A percentile compares a stretch with the other conserved stretches of the same genome.
These are phyloP conservation scores for Elymnias hypermnestra DNA, from an alignment of 1,140 invertebrate species.

Conservation along the genomic window DNA sequence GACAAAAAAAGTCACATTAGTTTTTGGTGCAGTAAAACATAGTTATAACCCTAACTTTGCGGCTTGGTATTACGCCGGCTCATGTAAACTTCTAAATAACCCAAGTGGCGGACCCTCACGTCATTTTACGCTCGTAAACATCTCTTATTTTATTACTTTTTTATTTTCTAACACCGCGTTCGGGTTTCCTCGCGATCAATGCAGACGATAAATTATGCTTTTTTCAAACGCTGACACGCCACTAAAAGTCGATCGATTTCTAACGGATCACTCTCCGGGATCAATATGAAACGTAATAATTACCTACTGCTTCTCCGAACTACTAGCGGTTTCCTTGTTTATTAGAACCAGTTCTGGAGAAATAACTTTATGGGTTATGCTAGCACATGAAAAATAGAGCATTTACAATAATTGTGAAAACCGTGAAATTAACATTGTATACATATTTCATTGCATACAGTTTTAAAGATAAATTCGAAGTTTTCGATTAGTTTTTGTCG, in stretches of 20 bases:
- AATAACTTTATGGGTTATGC: conserved; percentile 25
- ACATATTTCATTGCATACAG: conserved; percentile 11
- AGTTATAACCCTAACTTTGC: too few species aligned
- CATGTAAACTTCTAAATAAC: conserved; percentile 45
- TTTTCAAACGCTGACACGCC: conserved; percentile 71
- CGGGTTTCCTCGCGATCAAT: conserved; percentile 68
- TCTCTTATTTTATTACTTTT: conserved; percentile 71
- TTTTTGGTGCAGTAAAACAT: too few species aligned
- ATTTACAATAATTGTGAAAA: conserved; percentile 11
- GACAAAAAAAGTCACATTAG: too few species aligned
- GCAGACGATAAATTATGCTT: conserved; percentile 72
- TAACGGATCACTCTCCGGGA: conserved; percentile 70
- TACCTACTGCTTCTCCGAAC: conserved; percentile 61
- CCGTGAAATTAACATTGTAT: conserved; percentile 21
- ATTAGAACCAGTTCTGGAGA: conserved; percentile 65
- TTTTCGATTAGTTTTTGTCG: conserved; percentile 39
- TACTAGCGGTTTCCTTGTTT: conserved; percentile 64
- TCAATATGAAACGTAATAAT: conserved; percentile 64
- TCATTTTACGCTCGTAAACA: conserved; percentile 73
- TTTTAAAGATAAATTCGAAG: conserved; percentile 20
- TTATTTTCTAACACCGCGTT: conserved; percentile 70
- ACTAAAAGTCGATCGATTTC: conserved; percentile 74
- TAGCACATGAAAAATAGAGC: conserved; percentile 12
- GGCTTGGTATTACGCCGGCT: conserved; percentile 22
- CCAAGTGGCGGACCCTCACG: conserved; percentile 49